Percentiles rank a stretch among this genome's conserved stretches.
Conservation (phyloP, 2,797 vertebrate genomes). For the Heterohyrax brucei region DNA sequence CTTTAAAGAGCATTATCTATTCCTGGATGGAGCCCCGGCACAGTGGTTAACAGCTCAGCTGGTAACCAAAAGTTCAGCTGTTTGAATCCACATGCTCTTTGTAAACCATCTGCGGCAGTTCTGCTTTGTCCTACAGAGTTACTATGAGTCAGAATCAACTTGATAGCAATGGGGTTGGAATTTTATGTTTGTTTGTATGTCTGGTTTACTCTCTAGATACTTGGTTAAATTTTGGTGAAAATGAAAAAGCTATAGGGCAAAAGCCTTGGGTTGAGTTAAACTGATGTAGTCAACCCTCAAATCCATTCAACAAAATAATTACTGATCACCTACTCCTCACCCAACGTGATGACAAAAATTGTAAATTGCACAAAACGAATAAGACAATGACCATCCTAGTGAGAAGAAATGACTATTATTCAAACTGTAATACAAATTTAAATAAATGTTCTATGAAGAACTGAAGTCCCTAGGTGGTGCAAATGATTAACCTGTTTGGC, state of each 20-base stretch:
- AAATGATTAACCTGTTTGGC: no score
- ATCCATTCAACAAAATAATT: conserved; percentile 15
- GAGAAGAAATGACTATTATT: neutral
- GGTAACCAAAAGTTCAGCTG: no score
- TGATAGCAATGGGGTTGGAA: no score
- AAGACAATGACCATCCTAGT: neutral
- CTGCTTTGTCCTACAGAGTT: no score
- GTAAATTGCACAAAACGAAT: conserved; percentile 49
- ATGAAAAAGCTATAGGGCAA: conserved; percentile 10
- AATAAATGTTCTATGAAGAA: neutral
- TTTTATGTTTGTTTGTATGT: no score
- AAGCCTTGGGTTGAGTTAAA: neutral
- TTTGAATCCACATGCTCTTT: no score
- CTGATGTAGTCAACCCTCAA: neutral
- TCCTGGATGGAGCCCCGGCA: neutral
- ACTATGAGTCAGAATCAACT: no score
- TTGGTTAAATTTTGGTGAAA: conserved; percentile 64
- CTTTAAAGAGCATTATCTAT: neutral
- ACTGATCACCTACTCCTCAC: neutral
- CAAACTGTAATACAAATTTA: conserved; percentile 49
- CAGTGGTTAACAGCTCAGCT: no score
- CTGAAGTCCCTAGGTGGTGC: no score
- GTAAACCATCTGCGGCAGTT: no score
- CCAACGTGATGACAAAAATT: neutral
- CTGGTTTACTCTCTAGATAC: neutral